Evolutionary conservation across 1,140 invertebrate species (phyloP).

Genomic region (Calliphora vicina): DNA sequence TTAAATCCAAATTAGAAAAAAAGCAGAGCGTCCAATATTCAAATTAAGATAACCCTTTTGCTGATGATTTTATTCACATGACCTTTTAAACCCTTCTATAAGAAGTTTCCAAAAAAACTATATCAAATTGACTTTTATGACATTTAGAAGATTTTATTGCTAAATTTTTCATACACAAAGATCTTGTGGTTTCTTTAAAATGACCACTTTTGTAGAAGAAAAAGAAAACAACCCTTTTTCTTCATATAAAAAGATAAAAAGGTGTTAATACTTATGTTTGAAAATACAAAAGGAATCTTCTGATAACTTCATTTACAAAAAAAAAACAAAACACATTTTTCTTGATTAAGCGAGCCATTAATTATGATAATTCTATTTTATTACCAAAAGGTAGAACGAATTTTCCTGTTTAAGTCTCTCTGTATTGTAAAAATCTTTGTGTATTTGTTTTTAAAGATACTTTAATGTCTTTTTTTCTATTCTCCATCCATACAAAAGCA

Average conservation of each 20-base stretch:
- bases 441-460: too few relatives aligned
- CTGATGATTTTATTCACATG: not conserved
- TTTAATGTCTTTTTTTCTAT: not conserved
- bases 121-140: conserved; percentile 11
- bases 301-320: not conserved
- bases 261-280: not conserved
- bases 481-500: not conserved
- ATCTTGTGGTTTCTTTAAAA: not conserved
- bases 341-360: conserved; percentile 24
- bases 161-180: not conserved
- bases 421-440: not conserved
- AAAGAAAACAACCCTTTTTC: conserved; percentile 12
- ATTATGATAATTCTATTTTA: conserved; percentile 8
- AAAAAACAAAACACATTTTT: conserved; percentile 3
- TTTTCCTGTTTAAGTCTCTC: not conserved
- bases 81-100: not conserved
- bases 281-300: not conserved
- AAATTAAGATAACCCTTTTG: conserved; percentile 6
- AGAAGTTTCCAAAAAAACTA: not conserved
- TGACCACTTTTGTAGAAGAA: not conserved
- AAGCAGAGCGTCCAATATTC: not conserved
- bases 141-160: conserved; percentile 6
- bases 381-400: conserved; percentile 20
- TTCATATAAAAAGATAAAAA: not conserved
- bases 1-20: not conserved